These are phyloP conservation scores for Nycticorax nycticorax DNA, from an alignment of 2,113 vertebrate genomes.

Conservation along the genomic window DNA sequence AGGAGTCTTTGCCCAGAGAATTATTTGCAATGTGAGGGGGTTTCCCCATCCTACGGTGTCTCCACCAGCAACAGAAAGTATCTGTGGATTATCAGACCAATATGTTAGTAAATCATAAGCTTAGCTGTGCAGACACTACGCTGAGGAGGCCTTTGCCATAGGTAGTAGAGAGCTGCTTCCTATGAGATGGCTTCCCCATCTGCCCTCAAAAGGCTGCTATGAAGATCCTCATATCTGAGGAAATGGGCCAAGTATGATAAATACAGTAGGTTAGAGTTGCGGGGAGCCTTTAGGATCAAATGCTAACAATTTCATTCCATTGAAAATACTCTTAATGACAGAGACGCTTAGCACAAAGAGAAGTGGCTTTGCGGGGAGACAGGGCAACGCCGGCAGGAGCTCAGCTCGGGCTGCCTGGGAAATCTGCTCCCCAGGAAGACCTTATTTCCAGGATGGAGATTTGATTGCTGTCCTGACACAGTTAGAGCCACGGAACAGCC, in stretches of 20 bases:
- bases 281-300: background rate
- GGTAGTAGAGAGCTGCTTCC: background rate
- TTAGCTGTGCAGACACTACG: background rate
- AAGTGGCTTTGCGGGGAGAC: conserved; percentile 1
- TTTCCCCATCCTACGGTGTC: background rate
- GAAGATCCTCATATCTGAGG: background rate
- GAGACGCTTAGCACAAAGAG: background rate
- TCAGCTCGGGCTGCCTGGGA: background rate
- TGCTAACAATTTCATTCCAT: background rate
- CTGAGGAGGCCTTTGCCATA: background rate
- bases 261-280: background rate
- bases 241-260: background rate
- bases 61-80: background rate
- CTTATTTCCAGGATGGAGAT: background rate
- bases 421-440: background rate
- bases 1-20: background rate
- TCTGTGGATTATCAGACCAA: background rate
- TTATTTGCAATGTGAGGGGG: background rate
- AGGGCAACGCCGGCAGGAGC: background rate
- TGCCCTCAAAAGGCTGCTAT: background rate
- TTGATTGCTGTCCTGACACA: background rate
- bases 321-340: conserved; percentile 17
- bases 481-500: background rate
- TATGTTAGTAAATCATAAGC: background rate
- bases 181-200: background rate